A percentile compares a stretch with the other conserved stretches of the same genome.
phyloP scores from a whole-genome alignment of 2,797 vertebrate genomes.

The Pygocentrus nattereri region DNA sequence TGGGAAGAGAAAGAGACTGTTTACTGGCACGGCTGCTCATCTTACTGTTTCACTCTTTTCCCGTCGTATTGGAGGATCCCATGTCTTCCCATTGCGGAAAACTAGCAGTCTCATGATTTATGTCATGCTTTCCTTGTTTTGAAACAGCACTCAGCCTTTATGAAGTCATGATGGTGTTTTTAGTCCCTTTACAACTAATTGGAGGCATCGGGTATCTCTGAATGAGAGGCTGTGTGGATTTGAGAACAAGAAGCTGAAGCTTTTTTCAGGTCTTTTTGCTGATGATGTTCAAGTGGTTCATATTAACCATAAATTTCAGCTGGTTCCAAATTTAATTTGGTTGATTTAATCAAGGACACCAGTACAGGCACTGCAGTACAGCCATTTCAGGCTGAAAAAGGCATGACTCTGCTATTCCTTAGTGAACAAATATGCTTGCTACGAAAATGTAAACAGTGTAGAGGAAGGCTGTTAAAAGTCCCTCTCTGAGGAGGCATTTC shows the following conservation, averaged over 20 bases:
- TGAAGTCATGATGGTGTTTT: not conserved
- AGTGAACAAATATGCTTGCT: not conserved
- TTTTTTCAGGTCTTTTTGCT: not conserved
- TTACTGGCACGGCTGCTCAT: not conserved
- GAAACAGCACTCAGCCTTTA: not conserved
- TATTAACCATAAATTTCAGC: not conserved
- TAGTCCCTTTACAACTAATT: not conserved
- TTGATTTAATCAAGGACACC: not conserved
- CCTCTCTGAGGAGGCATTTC: slow-evolving; percentile 28
- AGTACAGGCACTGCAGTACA: not conserved
- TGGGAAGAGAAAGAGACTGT: slow-evolving; percentile 14
- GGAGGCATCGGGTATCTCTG: not conserved
- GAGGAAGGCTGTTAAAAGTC: slow-evolving; percentile 31
- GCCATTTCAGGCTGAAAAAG: not conserved
- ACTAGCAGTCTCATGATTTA: not conserved
- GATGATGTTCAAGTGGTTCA: not conserved
- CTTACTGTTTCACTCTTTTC: not conserved
- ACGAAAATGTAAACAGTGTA: slow-evolving; percentile 16
- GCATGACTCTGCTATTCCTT: not conserved
- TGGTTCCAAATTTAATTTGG: not conserved
- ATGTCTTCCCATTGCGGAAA: not conserved
- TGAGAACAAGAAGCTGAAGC: not conserved
- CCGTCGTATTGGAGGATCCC: not conserved
- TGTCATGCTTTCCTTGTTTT: not conserved
- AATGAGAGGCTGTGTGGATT: not conserved